These are phyloP conservation scores for Phymorhynchus buccinoides DNA, from an alignment of 1,140 invertebrate genomes.

Conservation along the genomic window DNA sequence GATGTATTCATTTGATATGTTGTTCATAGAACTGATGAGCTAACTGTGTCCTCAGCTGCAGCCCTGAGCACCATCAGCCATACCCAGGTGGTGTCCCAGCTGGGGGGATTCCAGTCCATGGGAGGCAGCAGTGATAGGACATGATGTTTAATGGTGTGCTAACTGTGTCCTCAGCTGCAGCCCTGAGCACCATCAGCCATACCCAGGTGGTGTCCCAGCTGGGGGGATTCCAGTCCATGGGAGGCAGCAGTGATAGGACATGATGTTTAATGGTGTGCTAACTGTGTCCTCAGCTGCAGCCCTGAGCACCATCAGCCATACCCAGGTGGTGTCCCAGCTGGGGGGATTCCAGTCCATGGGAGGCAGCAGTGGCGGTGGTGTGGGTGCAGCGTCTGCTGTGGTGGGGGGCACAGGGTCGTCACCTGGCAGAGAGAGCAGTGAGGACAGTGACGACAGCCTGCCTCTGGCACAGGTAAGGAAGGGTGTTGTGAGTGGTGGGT, in stretches of 20 bases:
- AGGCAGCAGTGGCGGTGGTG: slow-evolving; percentile 33
- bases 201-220: slow-evolving; percentile 44
- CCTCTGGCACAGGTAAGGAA: slow-evolving; percentile 76
- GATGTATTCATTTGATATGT: no score
- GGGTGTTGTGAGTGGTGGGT: background rate
- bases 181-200: slow-evolving; percentile 47
- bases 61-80: slow-evolving; percentile 47
- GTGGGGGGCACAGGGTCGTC: slow-evolving; percentile 51
- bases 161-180: background rate
- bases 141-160: no score
- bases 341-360: slow-evolving; percentile 44
- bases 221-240: slow-evolving; percentile 42
- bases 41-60: background rate
- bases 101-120: slow-evolving; percentile 42
- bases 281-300: slow-evolving; percentile 18
- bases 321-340: slow-evolving; percentile 43
- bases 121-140: background rate
- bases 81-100: slow-evolving; percentile 42
- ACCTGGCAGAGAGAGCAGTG: slow-evolving; percentile 76
- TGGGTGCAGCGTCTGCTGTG: slow-evolving; percentile 32
- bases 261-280: no score
- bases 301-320: slow-evolving; percentile 48
- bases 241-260: background rate
- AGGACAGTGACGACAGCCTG: slow-evolving; percentile 90
- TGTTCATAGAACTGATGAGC: no score